A percentile compares a stretch with the other conserved stretches of the same genome.
Evolutionary conservation across 2,888 invertebrate genomes (phyloP).

Genomic region (Tenthredo amoena): DNA sequence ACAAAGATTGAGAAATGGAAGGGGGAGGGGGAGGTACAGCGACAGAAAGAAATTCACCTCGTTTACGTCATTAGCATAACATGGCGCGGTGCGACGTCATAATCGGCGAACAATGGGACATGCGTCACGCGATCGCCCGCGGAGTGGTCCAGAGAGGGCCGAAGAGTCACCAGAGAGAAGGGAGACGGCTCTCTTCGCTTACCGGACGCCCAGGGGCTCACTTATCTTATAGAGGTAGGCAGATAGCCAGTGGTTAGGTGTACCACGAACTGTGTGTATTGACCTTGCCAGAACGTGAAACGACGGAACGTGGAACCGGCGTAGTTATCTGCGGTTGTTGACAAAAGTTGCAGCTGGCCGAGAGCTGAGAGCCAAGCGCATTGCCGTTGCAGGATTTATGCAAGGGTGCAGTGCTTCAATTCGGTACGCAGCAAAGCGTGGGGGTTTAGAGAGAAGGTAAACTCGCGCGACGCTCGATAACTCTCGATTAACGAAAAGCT

Average conservation of each 20-base stretch:
- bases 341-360: conserved; percentile 17
- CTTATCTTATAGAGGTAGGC: conserved; percentile 21
- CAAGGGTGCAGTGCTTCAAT: conserved; percentile 15
- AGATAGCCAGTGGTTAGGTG: conserved; percentile 10
- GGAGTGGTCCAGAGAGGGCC: conserved; percentile 12
- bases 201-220: conserved; percentile 12
- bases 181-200: conserved; percentile 26
- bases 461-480: conserved; percentile 6
- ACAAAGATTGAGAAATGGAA: neutral
- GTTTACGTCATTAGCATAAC: conserved; percentile 66
- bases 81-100: conserved; percentile 64
- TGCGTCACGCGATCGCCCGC: conserved; percentile 61
- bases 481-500: conserved; percentile 36
- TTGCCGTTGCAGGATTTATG: neutral
- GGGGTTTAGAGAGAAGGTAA: conserved; percentile 13
- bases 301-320: neutral
- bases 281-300: conserved; percentile 13
- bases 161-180: conserved; percentile 15
- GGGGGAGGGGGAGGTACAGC: conserved; percentile 7
- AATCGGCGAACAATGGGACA: conserved; percentile 67
- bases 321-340: neutral
- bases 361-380: neutral
- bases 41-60: conserved; percentile 55
- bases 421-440: conserved; percentile 7
- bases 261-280: neutral